Evolutionary conservation across 1,140 invertebrate genomes (phyloP), one percentile per base, ranked within the genome.

Genomic region (Lepidotrigona ventralis): DNA sequence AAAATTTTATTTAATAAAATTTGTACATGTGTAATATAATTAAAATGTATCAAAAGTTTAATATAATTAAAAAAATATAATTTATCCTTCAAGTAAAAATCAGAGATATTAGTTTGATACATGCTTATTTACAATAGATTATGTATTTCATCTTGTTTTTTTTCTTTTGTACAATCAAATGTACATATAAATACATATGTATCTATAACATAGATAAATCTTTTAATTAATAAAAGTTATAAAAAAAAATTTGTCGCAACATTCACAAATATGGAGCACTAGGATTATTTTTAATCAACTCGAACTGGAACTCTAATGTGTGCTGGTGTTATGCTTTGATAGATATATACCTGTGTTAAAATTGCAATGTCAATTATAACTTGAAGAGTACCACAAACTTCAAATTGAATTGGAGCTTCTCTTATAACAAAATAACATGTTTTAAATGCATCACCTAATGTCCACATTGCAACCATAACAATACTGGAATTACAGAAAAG

Each of bases 401-500:
- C 98, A 95, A 99, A 99, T 93, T 99, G 99, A 54, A 97, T 94
- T 1, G 99, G 99, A 19, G 98, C 97, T 85, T 97, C 95, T 88
- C 98, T 95, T 77, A 98, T 92, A 81, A 99, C 95, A 94, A 99
- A 99, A 93, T 99, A 99, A 75, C 96, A 95, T 84, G 99, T 99
- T 95, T 99, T 99, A 93, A 99, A 99, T 66, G 99, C 94, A 95
- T 99, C 99, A 88, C 97, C 97, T 86, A 96, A 95, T 17, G 98
- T 98, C 99, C 99, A 99, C 96, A 99, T 98, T 29, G 97, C 94
- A 60, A 99, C 99, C 99, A 99, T 99, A 84, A 96, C 95, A 83
- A 97, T 94, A 93, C 97, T 98, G 93, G 91, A 96, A 95, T 92
- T 15, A 73, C 68, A 89, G 39, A 54, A 53, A 75, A 83, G 63